These are phyloP conservation scores for Hiodon alosoides DNA, from an alignment of 2,113 vertebrate species.

Conservation along the genomic window DNA sequence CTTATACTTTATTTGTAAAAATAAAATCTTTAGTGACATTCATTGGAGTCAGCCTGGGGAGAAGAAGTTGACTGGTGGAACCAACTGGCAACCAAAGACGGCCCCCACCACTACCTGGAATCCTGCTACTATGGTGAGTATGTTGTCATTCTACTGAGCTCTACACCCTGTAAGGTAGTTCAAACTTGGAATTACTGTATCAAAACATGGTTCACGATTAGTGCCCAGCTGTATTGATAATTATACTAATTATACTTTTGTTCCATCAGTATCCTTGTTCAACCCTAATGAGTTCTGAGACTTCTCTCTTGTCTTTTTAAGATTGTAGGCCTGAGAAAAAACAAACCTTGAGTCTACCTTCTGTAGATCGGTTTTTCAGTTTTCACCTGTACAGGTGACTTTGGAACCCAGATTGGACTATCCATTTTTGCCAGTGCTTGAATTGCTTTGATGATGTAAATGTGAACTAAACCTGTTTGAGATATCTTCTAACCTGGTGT, in stretches of 20 bases:
- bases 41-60: conserved; percentile 95
- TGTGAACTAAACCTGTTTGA: conserved; percentile 70
- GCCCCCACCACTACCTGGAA: conserved; percentile 92
- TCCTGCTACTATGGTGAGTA: conserved; percentile 81
- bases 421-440: conserved; percentile 37
- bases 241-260: no score
- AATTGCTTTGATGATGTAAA: conserved; percentile 48
- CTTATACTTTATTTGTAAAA: not conserved
- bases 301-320: no score
- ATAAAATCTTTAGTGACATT: conserved; percentile 69
- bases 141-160: not conserved
- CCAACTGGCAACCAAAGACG: conserved; percentile 91
- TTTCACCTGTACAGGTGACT: not conserved
- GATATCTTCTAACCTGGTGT: conserved; percentile 75
- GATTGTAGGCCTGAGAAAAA: no score
- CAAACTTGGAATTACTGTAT: no score
- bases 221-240: no score
- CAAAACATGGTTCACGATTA: no score
- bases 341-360: no score
- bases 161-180: not conserved
- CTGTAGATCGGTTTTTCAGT: no score
- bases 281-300: no score
- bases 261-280: no score
- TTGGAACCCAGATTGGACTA: not conserved
- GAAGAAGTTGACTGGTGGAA: conserved; percentile 89